phyloP scores from a whole-genome alignment of 2,113 vertebrate species.

The Anthoscopus minutus region DNA sequence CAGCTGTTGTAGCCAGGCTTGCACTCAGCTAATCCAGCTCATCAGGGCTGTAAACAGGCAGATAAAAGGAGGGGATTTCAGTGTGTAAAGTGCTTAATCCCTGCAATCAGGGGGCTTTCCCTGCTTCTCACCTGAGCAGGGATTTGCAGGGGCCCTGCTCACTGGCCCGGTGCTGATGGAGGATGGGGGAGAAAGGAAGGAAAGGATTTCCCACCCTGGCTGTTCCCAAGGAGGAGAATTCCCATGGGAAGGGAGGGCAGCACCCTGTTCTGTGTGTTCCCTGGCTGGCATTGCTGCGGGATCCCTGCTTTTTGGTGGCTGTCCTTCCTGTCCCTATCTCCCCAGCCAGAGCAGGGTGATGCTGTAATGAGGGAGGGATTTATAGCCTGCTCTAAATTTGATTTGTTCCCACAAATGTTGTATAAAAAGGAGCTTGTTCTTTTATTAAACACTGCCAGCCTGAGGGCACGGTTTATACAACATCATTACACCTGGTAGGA shows the following conservation, averaged over 20 bases:
- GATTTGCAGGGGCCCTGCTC: background rate
- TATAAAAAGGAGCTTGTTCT: background rate
- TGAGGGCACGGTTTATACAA: background rate
- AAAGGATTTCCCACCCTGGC: background rate
- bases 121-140: background rate
- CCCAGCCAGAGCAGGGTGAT: background rate
- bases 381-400: rapidly evolving
- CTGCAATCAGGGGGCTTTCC: background rate
- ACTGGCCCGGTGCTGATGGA: rapidly evolving
- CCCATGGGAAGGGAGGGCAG: rapidly evolving
- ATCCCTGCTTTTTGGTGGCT: rapidly evolving
- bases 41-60: background rate
- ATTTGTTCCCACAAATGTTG: background rate
- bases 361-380: rapidly evolving
- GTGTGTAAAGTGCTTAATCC: background rate
- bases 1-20: conserved; percentile 8
- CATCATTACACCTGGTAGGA: background rate
- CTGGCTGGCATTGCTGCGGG: rapidly evolving
- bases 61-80: background rate
- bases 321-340: no score
- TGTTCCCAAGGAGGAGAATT: background rate
- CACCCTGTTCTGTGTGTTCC: rapidly evolving
- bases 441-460: background rate
- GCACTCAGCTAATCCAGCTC: background rate
- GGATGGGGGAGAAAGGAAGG: rapidly evolving